Evolutionary conservation across 2,797 vertebrate species (phyloP).

Genomic region (Peromyscus melanophrys): DNA sequence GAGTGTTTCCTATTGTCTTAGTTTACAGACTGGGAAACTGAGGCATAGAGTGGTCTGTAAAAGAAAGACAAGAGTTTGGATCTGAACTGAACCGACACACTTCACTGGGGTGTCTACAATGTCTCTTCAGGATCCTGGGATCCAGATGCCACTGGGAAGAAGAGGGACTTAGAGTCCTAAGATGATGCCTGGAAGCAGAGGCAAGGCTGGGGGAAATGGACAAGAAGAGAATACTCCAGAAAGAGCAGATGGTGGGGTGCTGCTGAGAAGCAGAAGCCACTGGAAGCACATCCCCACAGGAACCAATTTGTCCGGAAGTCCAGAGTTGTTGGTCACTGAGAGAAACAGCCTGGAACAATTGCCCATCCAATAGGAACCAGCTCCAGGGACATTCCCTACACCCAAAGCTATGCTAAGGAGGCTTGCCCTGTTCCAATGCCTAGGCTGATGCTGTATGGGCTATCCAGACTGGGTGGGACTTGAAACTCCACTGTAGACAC

Average conservation of each 20-base stretch:
- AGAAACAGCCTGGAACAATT: accelerated
- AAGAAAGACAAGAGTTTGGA: neutral
- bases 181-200: neutral
- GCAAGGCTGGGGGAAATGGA: neutral
- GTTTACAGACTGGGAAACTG: constrained; percentile 8
- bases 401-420: too few relatives aligned
- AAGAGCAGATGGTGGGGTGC: neutral
- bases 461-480: neutral
- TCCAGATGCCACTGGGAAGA: neutral
- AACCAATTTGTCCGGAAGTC: neutral
- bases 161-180: neutral
- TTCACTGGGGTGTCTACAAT: accelerated
- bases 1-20: accelerated
- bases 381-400: neutral
- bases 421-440: neutral
- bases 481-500: neutral
- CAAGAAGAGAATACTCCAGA: neutral
- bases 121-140: neutral
- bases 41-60: neutral
- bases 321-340: neutral
- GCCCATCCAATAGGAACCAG: neutral
- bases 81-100: neutral
- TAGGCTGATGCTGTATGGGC: neutral
- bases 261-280: neutral
- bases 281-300: accelerated